Base-by-base conservation (phyloP, 2,113 vertebrate genomes). In the Dipodomys spectabilis region DNA sequence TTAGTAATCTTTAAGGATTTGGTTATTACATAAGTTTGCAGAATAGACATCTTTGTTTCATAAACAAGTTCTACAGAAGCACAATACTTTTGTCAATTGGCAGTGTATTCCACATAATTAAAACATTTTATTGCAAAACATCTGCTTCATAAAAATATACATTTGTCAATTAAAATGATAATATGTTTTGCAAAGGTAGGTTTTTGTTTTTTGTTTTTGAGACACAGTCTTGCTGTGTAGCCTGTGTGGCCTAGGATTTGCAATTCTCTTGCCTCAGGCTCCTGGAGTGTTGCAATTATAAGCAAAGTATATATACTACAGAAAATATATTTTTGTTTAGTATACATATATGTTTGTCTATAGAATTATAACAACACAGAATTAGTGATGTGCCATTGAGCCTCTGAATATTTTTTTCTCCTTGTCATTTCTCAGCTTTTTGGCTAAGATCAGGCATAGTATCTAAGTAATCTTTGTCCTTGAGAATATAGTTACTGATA, bases 131-230 rank as follows among this genome's bases (percentile, higher is more conserved):
- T 86, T 84, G 27, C 64, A 28, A 84, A 81, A 86, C 12, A 19
- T 71, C 65, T 93, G 65, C 62, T 89, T 91, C 69, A n/a, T 57
- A 32, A 13, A 89, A 64, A 72, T 94, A 91, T 65, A 72, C 64
- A 39, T 88, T 88, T 57, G 44, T n/a, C 1, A 27, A 67, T 53
- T 91, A 91, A 88, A 67, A 82, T 57, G 77, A 74, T 81, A 53
- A 53, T 20, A 15, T 75, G 45, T 67, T 86, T 79, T 74, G 53
- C 82, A 92, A 93, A 82, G 27, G 16, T 65, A 11, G 2, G 25
- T 9, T 27, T 67, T 67, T 64, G 6, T 23, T 64, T 20, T 64
- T 64, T 64, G 23, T 64, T 64, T 64, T 64, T 64, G 62, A 64
- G 60, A 62, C 9, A 64, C 15, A 22, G 6, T 62, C 20, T 62